phyloP scores from a whole-genome alignment of 2,797 vertebrate genomes.

The Diceros bicornis region DNA sequence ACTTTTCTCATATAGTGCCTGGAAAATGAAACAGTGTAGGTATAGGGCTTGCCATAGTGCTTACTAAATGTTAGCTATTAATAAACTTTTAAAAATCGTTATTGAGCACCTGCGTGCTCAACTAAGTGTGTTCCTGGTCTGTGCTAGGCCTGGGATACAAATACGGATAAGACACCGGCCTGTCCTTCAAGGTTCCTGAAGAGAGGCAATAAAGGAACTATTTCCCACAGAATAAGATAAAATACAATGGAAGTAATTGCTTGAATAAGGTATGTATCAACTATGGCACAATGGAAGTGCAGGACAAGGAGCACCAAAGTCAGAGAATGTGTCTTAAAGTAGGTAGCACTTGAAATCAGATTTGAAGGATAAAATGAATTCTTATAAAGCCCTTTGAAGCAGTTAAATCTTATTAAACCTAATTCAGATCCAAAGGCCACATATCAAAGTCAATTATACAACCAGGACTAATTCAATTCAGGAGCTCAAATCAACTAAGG shows the following conservation, averaged over 20 bases:
- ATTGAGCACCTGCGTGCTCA: neutral
- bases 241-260: conserved; percentile 13
- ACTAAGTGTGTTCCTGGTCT: neutral
- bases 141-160: conserved; percentile 26
- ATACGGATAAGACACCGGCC: conserved; percentile 46
- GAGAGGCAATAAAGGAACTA: conserved; percentile 45
- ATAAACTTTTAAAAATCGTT: conserved; percentile 56
- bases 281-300: neutral
- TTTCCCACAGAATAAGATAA: conserved; percentile 45
- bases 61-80: conserved; percentile 60
- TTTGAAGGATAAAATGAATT: conserved; percentile 85
- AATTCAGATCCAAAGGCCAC: conserved; percentile 83
- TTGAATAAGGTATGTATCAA: conserved; percentile 17
- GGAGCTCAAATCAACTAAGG: conserved; percentile 80
- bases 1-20: conserved; percentile 51
- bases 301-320: conserved; percentile 51
- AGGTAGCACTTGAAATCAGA: conserved; percentile 83
- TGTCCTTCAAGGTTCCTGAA: conserved; percentile 46
- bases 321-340: conserved; percentile 69
- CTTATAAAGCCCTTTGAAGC: conserved; percentile 85
- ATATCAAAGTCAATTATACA: conserved; percentile 85
- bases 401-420: conserved; percentile 85
- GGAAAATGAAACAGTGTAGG: conserved; percentile 21
- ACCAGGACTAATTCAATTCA: conserved; percentile 84
- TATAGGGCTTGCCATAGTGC: neutral